Conservation (phyloP, 35 echinoderm and acorn worm genomes). For the Holothuria glaberrima region DNA sequence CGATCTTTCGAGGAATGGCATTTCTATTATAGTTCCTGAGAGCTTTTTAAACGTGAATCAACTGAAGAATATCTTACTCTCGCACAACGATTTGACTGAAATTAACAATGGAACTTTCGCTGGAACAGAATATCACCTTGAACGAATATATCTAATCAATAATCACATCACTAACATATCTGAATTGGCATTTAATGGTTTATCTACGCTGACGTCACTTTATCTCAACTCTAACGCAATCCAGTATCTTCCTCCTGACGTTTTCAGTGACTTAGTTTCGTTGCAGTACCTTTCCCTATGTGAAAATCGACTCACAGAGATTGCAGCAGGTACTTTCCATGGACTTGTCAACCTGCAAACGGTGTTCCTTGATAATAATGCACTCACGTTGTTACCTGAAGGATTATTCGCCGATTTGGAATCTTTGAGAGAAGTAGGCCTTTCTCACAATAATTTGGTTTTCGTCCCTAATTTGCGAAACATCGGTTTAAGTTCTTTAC, state of each 20-base stretch:
- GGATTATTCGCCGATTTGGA: not conserved
- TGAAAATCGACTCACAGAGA: not conserved
- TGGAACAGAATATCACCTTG: not conserved
- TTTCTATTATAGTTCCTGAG: not conserved
- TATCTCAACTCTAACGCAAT: not conserved
- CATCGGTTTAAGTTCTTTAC: not conserved
- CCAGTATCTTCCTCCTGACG: not conserved
- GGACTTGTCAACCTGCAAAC: not conserved
- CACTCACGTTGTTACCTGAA: not conserved
- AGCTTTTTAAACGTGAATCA: not conserved
- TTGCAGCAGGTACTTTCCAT: not conserved
- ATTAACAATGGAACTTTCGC: not conserved
- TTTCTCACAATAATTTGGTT: not conserved
- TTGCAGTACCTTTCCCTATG: not conserved
- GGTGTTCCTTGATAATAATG: not conserved
- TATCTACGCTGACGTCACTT: not conserved
- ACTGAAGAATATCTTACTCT: not conserved
- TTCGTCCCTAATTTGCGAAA: no score
- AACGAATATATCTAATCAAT: not conserved
- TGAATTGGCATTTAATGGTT: not conserved
- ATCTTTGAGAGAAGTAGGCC: not conserved
- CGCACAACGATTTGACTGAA: not conserved
- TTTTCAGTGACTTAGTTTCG: not conserved
- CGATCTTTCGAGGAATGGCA: not conserved
- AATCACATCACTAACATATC: not conserved